Percentiles rank a stretch among this genome's conserved stretches.
phyloP scores from a whole-genome alignment of 1,140 invertebrate species.

The Eupristina koningsbergeri region DNA sequence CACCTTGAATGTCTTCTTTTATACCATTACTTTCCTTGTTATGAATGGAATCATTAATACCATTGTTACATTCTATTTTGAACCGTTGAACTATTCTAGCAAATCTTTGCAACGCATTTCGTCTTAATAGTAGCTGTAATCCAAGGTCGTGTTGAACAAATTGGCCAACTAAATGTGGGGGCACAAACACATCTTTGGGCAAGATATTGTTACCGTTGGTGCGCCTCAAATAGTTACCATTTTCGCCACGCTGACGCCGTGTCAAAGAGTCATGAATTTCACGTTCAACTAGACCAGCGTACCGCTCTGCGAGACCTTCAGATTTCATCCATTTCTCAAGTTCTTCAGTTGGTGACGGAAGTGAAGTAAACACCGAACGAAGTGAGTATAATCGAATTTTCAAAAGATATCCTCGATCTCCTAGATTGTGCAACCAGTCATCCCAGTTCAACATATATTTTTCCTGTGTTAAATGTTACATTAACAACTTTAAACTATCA shows the following conservation, averaged over 20 bases:
- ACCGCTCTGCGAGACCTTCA: constrained; percentile 75
- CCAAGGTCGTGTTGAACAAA: constrained; percentile 86
- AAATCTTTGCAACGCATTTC: constrained; percentile 67
- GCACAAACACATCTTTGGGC: constrained; percentile 79
- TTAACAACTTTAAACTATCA: too few relatives aligned
- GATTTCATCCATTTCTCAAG: constrained; percentile 69
- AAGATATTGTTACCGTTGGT: constrained; percentile 65
- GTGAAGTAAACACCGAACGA: constrained; percentile 77
- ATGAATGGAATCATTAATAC: constrained; percentile 28
- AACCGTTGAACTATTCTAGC: constrained; percentile 65
- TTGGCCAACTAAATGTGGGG: constrained; percentile 92
- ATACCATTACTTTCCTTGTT: background rate
- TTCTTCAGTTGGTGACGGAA: constrained; percentile 66
- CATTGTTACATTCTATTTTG: constrained; percentile 57
- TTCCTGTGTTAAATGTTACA: constrained; percentile 44
- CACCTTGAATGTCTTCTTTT: constrained; percentile 27
- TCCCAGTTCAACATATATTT: constrained; percentile 60
- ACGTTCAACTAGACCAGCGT: constrained; percentile 91
- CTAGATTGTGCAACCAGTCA: constrained; percentile 79
- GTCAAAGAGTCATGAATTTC: constrained; percentile 90
- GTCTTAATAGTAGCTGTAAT: constrained; percentile 77
- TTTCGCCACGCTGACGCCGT: constrained; percentile 85
- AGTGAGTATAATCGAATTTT: constrained; percentile 88
- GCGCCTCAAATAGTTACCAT: constrained; percentile 83
- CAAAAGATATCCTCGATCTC: constrained; percentile 87